phyloP scores from a whole-genome alignment of 2,113 vertebrate species.

The Deroptyus accipitrinus region DNA sequence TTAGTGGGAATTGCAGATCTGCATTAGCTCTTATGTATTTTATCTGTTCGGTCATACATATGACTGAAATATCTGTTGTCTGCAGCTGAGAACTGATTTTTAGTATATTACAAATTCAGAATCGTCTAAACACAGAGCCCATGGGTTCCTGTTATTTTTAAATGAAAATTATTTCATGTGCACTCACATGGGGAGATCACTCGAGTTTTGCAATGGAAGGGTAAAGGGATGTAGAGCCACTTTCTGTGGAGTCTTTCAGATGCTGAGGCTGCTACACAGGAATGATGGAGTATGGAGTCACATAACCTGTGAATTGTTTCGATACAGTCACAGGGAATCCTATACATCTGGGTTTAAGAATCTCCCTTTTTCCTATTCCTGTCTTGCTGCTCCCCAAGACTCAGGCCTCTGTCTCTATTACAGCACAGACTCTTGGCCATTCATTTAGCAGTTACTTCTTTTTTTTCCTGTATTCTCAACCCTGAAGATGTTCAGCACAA shows the following conservation, averaged over 20 bases:
- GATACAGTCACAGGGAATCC: not conserved
- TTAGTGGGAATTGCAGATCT: not conserved
- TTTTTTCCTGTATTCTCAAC: not conserved
- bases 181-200: not conserved
- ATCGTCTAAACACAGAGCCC: not conserved
- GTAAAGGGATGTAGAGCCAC: not conserved
- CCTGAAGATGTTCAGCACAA: not conserved
- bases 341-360: not conserved
- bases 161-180: not conserved
- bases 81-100: not conserved
- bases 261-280: not conserved
- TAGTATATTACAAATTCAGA: not conserved
- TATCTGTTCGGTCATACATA: not conserved
- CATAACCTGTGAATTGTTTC: not conserved
- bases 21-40: not conserved
- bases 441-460: not conserved
- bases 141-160: slow-evolving; percentile 11
- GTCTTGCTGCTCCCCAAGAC: not conserved
- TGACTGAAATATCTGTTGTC: not conserved
- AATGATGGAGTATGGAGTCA: not conserved
- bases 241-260: not conserved
- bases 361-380: not conserved
- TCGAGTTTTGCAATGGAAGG: not conserved
- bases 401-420: not conserved
- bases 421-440: not conserved